Percentiles rank a stretch among this genome's conserved stretches.
These are phyloP conservation scores for Actinernus sp. DNA, from an alignment of 92 coral and sea anemone species.

Conservation along the genomic window DNA sequence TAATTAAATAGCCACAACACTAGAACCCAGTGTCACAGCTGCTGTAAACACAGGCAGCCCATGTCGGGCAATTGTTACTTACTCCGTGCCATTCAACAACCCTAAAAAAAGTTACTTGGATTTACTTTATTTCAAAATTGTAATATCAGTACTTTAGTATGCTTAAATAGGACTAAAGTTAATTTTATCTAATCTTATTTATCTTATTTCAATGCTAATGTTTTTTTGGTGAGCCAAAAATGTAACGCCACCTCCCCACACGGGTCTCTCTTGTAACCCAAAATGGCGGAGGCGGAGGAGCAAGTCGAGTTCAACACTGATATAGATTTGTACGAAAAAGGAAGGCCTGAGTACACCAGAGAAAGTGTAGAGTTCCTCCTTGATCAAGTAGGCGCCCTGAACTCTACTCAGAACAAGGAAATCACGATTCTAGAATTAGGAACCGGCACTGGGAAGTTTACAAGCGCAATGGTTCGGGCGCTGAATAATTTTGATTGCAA, in stretches of 20 bases:
- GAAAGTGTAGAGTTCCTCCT: slow-evolving; percentile 83
- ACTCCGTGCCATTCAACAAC: too few species aligned
- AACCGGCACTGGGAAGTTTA: slow-evolving; percentile 91
- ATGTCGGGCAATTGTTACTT: too few species aligned
- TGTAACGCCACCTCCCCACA: too few species aligned
- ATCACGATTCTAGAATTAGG: slow-evolving; percentile 78
- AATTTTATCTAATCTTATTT: too few species aligned
- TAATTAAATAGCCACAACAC: too few species aligned
- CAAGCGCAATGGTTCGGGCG: slow-evolving; percentile 69
- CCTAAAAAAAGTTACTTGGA: too few species aligned
- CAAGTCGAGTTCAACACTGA: slow-evolving; percentile 45
- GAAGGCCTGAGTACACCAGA: slow-evolving; percentile 75
- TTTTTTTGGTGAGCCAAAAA: too few species aligned
- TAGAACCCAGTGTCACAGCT: neutral
- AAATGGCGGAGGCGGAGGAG: slow-evolving; percentile 43
- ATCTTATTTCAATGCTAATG: too few species aligned
- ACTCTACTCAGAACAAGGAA: slow-evolving; percentile 12
- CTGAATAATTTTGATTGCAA: slow-evolving; percentile 26
- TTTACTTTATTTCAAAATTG: too few species aligned
- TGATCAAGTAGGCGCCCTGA: slow-evolving; percentile 66
- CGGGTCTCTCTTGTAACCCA: too few species aligned
- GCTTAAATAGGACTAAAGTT: too few species aligned
- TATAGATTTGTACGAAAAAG: slow-evolving; percentile 72
- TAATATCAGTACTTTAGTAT: too few species aligned
- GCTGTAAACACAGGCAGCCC: slow-evolving; percentile 19